Evolutionary conservation across 2,113 vertebrate genomes (phyloP).

Genomic region (Brienomyrus brachyistius): DNA sequence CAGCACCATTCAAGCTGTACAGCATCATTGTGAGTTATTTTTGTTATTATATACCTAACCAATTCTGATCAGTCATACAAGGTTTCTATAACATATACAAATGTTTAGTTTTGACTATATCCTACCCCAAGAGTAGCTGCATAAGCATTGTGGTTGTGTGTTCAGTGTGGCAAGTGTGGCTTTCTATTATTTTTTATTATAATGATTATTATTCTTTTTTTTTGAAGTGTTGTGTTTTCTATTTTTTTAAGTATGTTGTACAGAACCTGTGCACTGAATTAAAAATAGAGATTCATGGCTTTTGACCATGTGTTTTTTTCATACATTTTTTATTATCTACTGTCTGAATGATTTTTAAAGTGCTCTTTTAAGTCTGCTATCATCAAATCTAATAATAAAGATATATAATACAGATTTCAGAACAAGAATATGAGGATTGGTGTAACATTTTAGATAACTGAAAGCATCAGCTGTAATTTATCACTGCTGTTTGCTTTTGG

Average conservation of each 20-base stretch:
- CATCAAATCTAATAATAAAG: background rate
- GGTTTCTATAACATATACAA: background rate
- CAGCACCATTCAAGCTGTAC: background rate
- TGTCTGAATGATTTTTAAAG: background rate
- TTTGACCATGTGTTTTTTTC: background rate
- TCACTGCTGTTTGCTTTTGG: background rate
- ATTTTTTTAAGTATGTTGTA: constrained; percentile 6
- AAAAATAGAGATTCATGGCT: background rate
- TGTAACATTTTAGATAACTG: background rate
- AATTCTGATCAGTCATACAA: background rate
- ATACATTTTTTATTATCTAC: background rate
- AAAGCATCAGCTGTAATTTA: background rate
- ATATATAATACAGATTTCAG: background rate
- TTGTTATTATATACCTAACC: background rate
- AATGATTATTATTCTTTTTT: background rate
- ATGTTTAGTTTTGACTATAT: background rate
- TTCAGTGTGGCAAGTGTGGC: background rate
- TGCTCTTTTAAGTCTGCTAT: background rate
- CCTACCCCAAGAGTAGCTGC: background rate
- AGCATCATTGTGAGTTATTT: background rate
- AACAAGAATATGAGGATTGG: background rate
- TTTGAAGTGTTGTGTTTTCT: constrained; percentile 4
- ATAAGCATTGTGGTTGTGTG: constrained; percentile 5
- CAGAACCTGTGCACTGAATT: constrained; percentile 4
- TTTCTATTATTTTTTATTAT: background rate